A percentile compares a stretch with the other conserved stretches of the same genome.
phyloP scores from a whole-genome alignment of 1,140 invertebrate species.

The Popillia japonica region DNA sequence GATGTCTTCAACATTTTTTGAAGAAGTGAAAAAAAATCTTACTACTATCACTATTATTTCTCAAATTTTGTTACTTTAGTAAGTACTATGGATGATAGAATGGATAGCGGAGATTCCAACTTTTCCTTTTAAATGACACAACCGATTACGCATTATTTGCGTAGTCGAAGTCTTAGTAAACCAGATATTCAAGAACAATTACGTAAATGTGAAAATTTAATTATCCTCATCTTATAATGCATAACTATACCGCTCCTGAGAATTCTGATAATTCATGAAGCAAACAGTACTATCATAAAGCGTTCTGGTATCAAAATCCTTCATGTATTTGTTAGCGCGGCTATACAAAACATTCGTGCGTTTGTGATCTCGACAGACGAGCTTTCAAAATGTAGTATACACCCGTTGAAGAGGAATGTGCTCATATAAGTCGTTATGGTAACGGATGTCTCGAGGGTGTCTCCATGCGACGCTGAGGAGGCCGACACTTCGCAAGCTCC shows the following conservation, averaged over 20 bases:
- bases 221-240: not conserved
- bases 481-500: conserved; percentile 4
- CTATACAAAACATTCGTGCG: conserved; percentile 25
- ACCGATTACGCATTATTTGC: too few relatives aligned
- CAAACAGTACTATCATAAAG: not conserved
- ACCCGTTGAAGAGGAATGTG: conserved; percentile 22
- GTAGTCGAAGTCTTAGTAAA: not conserved
- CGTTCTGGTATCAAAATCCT: conserved; percentile 25
- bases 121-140: too few relatives aligned
- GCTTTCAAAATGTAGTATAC: not conserved
- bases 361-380: conserved; percentile 18
- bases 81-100: too few relatives aligned
- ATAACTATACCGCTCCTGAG: not conserved
- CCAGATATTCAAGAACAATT: not conserved
- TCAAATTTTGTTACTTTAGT: too few relatives aligned
- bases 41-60: too few relatives aligned
- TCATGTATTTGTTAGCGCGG: conserved; percentile 13
- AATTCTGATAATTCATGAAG: not conserved
- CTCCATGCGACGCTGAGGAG: conserved; percentile 22
- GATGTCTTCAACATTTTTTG: too few relatives aligned
- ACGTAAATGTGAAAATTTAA: not conserved
- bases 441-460: conserved; percentile 32
- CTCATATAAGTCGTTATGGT: conserved; percentile 29
- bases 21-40: too few relatives aligned
- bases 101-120: too few relatives aligned